Evolutionary conservation across 2,888 invertebrate species (phyloP).

Genomic region (Charanyca ferruginea): DNA sequence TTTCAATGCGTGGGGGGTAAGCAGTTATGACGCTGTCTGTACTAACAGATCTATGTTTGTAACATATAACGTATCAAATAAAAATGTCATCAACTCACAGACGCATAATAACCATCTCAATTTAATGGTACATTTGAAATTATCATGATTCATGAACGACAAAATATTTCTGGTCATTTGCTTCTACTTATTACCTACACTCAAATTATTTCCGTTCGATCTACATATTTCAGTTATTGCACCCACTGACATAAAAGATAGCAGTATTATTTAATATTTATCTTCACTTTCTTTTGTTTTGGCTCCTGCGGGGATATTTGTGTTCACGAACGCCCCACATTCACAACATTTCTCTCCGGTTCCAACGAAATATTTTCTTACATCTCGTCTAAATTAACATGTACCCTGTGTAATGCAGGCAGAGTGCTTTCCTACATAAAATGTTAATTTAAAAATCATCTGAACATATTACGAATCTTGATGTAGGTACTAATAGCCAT

Average conservation of each 20-base stretch:
- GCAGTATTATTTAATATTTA: conserved; percentile 54
- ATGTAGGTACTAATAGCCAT: conserved; percentile 30
- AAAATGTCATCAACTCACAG: conserved; percentile 32
- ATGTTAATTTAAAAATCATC: conserved; percentile 62
- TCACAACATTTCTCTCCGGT: conserved; percentile 53
- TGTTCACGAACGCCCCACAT: conserved; percentile 54
- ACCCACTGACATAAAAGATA: conserved; percentile 26
- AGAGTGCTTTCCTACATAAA: conserved; percentile 64
- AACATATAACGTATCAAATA: conserved; percentile 24
- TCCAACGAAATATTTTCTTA: conserved; percentile 59
- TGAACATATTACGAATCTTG: conserved; percentile 28
- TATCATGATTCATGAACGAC: conserved; percentile 30
- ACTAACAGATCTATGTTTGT: conserved; percentile 27
- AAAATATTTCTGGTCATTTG: conserved; percentile 35
- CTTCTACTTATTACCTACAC: conserved; percentile 21
- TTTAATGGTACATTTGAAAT: conserved; percentile 49
- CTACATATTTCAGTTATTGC: conserved; percentile 38
- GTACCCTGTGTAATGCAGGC: conserved; percentile 49
- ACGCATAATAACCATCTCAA: conserved; percentile 27
- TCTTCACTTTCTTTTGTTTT: conserved; percentile 42
- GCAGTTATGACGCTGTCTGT: too few relatives aligned
- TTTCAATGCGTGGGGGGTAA: too few relatives aligned
- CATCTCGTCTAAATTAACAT: conserved; percentile 59
- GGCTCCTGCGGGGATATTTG: conserved; percentile 43
- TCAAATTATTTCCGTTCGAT: conserved; percentile 45